phyloP scores from a whole-genome alignment of 2,113 vertebrate species.

The Pedionomus torquatus region DNA sequence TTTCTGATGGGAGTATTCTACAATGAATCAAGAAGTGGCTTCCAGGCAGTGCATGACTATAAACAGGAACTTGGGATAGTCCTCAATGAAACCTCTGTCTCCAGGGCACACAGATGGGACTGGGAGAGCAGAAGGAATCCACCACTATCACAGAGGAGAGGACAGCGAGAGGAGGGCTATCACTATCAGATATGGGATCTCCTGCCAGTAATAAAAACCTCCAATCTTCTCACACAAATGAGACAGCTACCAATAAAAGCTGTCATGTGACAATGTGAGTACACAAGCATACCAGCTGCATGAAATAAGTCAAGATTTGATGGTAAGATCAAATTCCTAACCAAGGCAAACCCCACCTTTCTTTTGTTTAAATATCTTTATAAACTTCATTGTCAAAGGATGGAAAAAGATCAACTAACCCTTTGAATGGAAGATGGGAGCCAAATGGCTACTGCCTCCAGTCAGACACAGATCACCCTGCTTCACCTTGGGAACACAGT shows the following conservation, averaged over 20 bases:
- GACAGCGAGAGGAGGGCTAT: background rate
- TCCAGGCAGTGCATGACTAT: background rate
- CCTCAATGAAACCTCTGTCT: background rate
- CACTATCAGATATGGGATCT: background rate
- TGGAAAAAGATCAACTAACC: background rate
- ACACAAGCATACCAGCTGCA: background rate
- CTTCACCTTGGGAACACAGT: background rate
- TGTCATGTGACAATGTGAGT: background rate
- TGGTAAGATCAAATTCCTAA: background rate
- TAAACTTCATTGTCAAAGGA: background rate
- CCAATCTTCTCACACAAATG: background rate
- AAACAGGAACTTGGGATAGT: background rate
- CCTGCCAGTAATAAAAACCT: background rate
- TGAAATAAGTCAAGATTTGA: background rate
- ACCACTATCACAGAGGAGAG: background rate
- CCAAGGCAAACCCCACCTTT: background rate
- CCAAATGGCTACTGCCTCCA: background rate
- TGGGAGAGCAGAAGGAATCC: background rate
- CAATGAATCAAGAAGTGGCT: background rate
- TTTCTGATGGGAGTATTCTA: background rate
- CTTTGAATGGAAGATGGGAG: background rate
- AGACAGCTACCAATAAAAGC: background rate
- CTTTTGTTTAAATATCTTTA: background rate
- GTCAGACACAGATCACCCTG: background rate
- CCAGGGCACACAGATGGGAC: fast-evolving